Percentiles rank a stretch among this genome's conserved stretches.
Conservation (phyloP, 2,113 vertebrate genomes). For the Calypte anna region DNA sequence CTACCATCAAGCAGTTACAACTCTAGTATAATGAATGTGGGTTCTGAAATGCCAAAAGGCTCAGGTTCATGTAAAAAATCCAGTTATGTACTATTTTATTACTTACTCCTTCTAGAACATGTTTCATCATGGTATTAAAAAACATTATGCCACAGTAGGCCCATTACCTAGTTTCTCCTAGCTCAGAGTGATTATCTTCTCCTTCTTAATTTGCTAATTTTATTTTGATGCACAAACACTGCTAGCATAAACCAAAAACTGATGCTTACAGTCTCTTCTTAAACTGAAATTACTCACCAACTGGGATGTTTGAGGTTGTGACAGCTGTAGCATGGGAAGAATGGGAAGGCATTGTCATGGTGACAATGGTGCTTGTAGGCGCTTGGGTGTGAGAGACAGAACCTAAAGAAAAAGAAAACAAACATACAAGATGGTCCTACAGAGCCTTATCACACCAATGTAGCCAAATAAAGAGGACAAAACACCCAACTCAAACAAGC, state of each 20-base stretch:
- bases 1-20: neutral
- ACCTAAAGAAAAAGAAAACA: constrained; percentile 72
- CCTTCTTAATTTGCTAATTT: neutral
- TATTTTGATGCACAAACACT: neutral
- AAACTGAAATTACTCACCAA: constrained; percentile 83
- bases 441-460: neutral
- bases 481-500: neutral
- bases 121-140: neutral
- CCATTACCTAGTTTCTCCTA: neutral
- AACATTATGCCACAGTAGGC: neutral
- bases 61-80: neutral
- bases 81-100: neutral
- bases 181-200: neutral
- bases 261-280: neutral
- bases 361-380: constrained; percentile 91
- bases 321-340: constrained; percentile 95
- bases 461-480: neutral
- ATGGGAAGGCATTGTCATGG: constrained; percentile 98
- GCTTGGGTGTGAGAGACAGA: constrained; percentile 92
- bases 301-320: constrained; percentile 95
- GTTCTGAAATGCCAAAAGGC: neutral
- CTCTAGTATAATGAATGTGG: neutral
- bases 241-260: neutral
- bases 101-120: neutral
- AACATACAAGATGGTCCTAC: neutral